Evolutionary conservation across 2,888 invertebrate genomes (phyloP), one percentile per base, ranked within the genome.

Genomic region (Papilio gigon): DNA sequence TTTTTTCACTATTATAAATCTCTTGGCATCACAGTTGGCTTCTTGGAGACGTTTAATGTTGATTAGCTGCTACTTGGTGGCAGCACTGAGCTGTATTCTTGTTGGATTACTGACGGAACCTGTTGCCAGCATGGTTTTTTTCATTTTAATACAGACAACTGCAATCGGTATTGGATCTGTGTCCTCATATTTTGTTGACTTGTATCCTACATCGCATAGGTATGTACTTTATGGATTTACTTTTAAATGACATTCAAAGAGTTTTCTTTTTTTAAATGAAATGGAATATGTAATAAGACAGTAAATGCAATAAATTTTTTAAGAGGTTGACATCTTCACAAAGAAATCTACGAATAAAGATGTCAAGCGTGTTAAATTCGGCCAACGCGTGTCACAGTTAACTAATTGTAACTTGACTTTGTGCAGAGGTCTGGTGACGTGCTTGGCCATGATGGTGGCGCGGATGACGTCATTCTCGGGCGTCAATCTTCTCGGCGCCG

Each of bases 1-100:
- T 0, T 89, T 93, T 56, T 94, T 94, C 70, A 85, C 93, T 0
- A 12, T 92, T 0, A 87, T 93, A 12, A 95, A 94, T 74, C 73
- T 94, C 1, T 64, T 89, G 0, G 72, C 80, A 1, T 73, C 83
- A 1, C 78, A 70, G 89, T 91, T 76, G 84, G 94, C 75, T 81
- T 87, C 76, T 75, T 93, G 64, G 88, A 92, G 93, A 30, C 91
- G 93, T 63, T 83, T 87, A 71, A 78, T 93, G 4, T 77, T 93
- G 27, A 77, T 93, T 75, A 70, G 75, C 71, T 83, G 71, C 76
- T 86, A 90, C 62, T 6, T 92, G 0, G 53, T 93, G 0, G 92
- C 94, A 0, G 93, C 93, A 1, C 37, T 91, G 3, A 93, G 93
- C 64, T 87, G 93, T 0, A 81, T 90, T 60, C 83, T 95, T 2